Evolutionary conservation across 2,113 vertebrate species (phyloP).

Genomic region (Oryzias javanicus): DNA sequence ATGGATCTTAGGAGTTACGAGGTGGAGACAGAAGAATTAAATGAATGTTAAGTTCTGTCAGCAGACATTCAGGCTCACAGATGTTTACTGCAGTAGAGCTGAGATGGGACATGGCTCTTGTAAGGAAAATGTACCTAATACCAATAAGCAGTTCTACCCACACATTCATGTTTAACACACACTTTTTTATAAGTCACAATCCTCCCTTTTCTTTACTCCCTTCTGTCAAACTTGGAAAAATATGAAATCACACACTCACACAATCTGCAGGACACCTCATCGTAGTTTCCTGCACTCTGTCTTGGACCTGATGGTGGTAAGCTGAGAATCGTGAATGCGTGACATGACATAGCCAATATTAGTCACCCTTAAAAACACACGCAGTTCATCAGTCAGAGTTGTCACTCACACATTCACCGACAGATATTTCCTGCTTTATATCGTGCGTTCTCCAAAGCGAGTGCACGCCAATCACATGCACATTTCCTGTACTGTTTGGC

Average conservation of each 20-base stretch:
- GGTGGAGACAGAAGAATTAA: slow-evolving; percentile 48
- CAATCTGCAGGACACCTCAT: slow-evolving; percentile 19
- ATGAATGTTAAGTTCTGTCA: slow-evolving; percentile 59
- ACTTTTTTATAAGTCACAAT: background rate
- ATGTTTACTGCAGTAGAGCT: slow-evolving; percentile 25
- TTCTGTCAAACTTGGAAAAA: slow-evolving; percentile 29
- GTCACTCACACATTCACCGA: slow-evolving; percentile 39
- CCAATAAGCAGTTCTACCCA: slow-evolving; percentile 41
- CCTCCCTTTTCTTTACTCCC: slow-evolving; percentile 38
- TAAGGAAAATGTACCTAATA: slow-evolving; percentile 58
- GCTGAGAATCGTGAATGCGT: slow-evolving; percentile 43
- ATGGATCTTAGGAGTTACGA: slow-evolving; percentile 37
- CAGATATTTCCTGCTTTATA: slow-evolving; percentile 35
- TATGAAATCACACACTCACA: slow-evolving; percentile 21
- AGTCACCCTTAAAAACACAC: slow-evolving; percentile 43
- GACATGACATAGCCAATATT: slow-evolving; percentile 44
- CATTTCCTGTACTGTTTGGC: slow-evolving; percentile 4
- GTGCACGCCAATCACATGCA: background rate
- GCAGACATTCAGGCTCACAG: slow-evolving; percentile 11
- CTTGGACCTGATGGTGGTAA: slow-evolving; percentile 40
- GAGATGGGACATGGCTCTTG: slow-evolving; percentile 24
- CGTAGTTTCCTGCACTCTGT: slow-evolving; percentile 39
- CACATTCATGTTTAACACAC: slow-evolving; percentile 21
- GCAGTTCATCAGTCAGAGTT: slow-evolving; percentile 46
- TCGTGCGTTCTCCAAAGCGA: slow-evolving; percentile 10